phyloP scores from a whole-genome alignment of 2,888 invertebrate species.

The Andrena camellia region DNA sequence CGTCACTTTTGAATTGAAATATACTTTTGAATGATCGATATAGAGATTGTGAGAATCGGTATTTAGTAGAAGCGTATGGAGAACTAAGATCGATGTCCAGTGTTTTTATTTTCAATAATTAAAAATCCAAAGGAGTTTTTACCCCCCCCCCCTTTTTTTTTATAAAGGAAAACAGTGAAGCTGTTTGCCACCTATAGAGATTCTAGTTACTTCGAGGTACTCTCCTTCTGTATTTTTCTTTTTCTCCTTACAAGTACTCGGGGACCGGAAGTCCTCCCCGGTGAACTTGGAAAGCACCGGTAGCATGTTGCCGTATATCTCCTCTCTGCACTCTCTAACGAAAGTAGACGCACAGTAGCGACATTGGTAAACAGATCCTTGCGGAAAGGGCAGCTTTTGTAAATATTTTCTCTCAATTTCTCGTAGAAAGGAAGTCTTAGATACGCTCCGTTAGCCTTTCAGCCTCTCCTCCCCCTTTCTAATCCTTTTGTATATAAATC shows the following conservation, averaged over 20 bases:
- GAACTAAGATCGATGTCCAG: too few relatives aligned
- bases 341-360: slow-evolving; percentile 50
- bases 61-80: too few relatives aligned
- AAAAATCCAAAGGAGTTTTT: background rate
- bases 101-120: background rate
- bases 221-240: slow-evolving; percentile 52
- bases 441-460: slow-evolving; percentile 2
- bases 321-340: slow-evolving; percentile 70
- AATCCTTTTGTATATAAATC: slow-evolving; percentile 31
- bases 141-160: background rate
- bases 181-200: slow-evolving; percentile 70
- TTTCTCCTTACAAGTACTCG: slow-evolving; percentile 50
- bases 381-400: slow-evolving; percentile 58
- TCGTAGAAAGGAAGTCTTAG: slow-evolving; percentile 19
- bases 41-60: background rate
- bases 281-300: slow-evolving; percentile 68
- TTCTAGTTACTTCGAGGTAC: slow-evolving; percentile 68
- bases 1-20: too few relatives aligned
- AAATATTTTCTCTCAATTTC: slow-evolving; percentile 60
- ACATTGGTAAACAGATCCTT: slow-evolving; percentile 46
- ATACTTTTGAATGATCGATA: background rate
- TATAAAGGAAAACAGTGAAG: slow-evolving; percentile 21
- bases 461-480: background rate
- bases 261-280: slow-evolving; percentile 63
- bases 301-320: slow-evolving; percentile 73